Evolutionary conservation across 2,888 invertebrate genomes (phyloP), one percentile per base, ranked within the genome.

Genomic region (Noctua janthe): DNA sequence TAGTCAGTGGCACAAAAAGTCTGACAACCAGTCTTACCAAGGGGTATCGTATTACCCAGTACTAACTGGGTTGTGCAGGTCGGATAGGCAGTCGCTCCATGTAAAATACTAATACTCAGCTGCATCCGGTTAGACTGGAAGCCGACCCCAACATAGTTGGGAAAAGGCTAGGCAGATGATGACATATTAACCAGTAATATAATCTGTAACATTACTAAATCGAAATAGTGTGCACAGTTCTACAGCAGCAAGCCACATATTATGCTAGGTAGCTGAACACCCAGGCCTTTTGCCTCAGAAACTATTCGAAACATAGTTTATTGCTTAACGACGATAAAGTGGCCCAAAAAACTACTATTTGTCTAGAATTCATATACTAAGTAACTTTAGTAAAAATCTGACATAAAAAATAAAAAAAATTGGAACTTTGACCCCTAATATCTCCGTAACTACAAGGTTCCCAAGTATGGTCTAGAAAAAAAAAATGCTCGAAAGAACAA

Each of bases 271-370:
- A 35, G n/a, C 15, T 69, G 47, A 78, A 56, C 49, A 64, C 29
- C 11, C 17, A n/a, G 71, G 15, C 7, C 11, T 59, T n/a, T 47
- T 49, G 39, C 23, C 35, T 15, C n/a, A 35, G n/a, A 64, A 64
- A 69, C 62, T 51, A 62, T 72, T 70, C 5, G 10, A 56, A 49
- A 23, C 10, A 59, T n/a, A 78, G 20, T 70, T 73, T 83, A 75
- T 75, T 54, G 35, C 35, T 73, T 73, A n/a, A 35, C 70, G 75
- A 70, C 75, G 69, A 6, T 15, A 78, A 69, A 29, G 1, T 49
- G 62, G 43, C 54, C n/a, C 2, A 20, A 83, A 67, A 76, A 71
- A 39, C 2, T 59, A 64, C 39, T 59, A 2, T 64, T 64, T 72
- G 51, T 59, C 15, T 71, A 43, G 59, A 59, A 74, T 35, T 35